phyloP scores from a whole-genome alignment of 2,113 vertebrate species.

The Lasiurus cinereus region DNA sequence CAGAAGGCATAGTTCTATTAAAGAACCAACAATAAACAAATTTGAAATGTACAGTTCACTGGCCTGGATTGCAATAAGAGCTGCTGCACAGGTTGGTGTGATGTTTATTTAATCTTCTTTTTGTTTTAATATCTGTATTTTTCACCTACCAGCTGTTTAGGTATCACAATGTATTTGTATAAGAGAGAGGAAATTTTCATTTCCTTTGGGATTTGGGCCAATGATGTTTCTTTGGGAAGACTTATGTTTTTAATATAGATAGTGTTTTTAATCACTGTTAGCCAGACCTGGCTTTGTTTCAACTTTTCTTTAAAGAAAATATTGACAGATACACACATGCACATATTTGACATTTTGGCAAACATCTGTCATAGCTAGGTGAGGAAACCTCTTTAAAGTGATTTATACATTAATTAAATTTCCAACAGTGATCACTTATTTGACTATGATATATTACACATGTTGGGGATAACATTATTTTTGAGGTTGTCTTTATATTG shows the following conservation, averaged over 20 bases:
- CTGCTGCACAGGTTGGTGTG: slow-evolving; percentile 89
- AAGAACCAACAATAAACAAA: slow-evolving; percentile 59
- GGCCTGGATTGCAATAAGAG: slow-evolving; percentile 91
- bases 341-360: slow-evolving; percentile 69
- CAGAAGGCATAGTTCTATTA: slow-evolving; percentile 41
- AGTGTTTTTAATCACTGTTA: slow-evolving; percentile 73
- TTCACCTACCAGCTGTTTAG: slow-evolving; percentile 16
- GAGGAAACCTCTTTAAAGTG: slow-evolving; percentile 75
- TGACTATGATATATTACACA: slow-evolving; percentile 54
- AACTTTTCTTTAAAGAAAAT: slow-evolving; percentile 79
- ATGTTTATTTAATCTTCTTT: slow-evolving; percentile 26
- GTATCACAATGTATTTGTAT: not conserved
- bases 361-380: slow-evolving; percentile 63
- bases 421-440: slow-evolving; percentile 76
- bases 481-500: slow-evolving; percentile 56
- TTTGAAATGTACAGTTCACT: slow-evolving; percentile 81
- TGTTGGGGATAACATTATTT: slow-evolving; percentile 62
- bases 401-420: slow-evolving; percentile 80
- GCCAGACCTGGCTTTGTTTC: slow-evolving; percentile 65
- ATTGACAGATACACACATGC: slow-evolving; percentile 63
- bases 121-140: not conserved
- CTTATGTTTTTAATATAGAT: slow-evolving; percentile 28
- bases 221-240: slow-evolving; percentile 48
- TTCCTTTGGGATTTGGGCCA: slow-evolving; percentile 65
- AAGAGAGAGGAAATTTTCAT: slow-evolving; percentile 55